Evolutionary conservation across 2,888 invertebrate species (phyloP).

Genomic region (Tetragnatha montana): DNA sequence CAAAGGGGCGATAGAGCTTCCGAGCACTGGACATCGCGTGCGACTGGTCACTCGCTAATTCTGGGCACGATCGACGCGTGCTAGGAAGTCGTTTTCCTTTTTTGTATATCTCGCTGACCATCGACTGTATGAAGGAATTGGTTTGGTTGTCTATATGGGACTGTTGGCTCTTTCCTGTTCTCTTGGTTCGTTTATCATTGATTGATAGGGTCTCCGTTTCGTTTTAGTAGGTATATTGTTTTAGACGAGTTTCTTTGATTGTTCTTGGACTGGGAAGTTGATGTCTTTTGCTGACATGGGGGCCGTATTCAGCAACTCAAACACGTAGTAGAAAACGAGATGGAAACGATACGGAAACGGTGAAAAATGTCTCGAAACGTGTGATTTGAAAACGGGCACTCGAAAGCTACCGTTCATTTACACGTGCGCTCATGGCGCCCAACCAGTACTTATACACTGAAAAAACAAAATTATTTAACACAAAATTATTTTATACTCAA

Average conservation of each 20-base stretch:
- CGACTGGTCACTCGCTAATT: constrained; percentile 4
- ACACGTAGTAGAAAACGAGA: no score
- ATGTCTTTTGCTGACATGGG: background rate
- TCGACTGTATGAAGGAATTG: background rate
- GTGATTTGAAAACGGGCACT: no score
- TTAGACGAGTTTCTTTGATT: background rate
- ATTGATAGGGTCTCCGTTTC: background rate
- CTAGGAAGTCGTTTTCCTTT: constrained; percentile 9
- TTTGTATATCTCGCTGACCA: constrained; percentile 15
- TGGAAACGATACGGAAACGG: no score
- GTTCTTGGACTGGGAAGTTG: background rate
- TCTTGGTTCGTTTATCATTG: background rate
- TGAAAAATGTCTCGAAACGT: no score
- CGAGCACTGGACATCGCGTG: constrained; percentile 31
- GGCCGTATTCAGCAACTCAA: no score
- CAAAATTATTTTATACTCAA: no score
- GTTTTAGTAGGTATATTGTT: background rate
- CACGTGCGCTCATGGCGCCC: no score
- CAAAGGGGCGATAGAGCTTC: constrained; percentile 22
- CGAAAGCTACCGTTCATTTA: no score
- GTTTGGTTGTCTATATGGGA: background rate
- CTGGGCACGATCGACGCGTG: constrained; percentile 24
- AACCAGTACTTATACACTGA: no score
- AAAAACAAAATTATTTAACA: no score
- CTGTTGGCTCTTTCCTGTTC: background rate